Evolutionary conservation across 2,888 invertebrate species (phyloP), one percentile per base, ranked within the genome.

Genomic region (Zygogramma bicolorata): DNA sequence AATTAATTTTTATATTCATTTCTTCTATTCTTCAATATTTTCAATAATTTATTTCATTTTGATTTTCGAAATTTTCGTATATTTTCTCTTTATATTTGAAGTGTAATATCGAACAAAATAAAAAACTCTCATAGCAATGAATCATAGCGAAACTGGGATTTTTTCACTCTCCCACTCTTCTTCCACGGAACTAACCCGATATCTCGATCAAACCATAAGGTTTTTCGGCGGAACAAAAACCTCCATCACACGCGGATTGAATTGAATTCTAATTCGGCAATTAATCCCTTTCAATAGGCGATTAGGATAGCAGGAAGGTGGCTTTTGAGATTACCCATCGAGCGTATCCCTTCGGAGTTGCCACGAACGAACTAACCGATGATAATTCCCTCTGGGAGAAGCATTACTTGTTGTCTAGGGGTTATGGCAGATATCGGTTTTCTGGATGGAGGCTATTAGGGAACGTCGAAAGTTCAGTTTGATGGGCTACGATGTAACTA

Each of bases 281-380:
- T 77, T 77, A 77, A 74, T 71, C 66, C 34, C 66, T 73, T 71
- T 73, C 76, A 73, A 76, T 75, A 67, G 75, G 59, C 74, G 73
- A 76, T 77, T 77, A 77, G 71, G 69, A 73, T 65, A 34, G 42
- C 58, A 61, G 62, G 31, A 68, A 71, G 75, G 53, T 53, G 53
- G 53, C 53, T 71, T 73, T 71, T 76, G 66, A 73, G 74, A 75
- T 75, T 74, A 74, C 71, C 65, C 68, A 71, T 77, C 71, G 74
- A 65, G 70, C 70, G 49, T 76, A 75, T 75, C 75, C 75, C 71
- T 71, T 75, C 67, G 69, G 69, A 53, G 67, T 31, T 34, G 57
- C 71, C 70, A 27, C 27, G 70, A 72, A 71, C 69, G 74, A 75
- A 74, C 62, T 10, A 29, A 60, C 34, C 29, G 59, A 20, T 53